A percentile compares a stretch with the other conserved stretches of the same genome.
phyloP scores from a whole-genome alignment of 2,113 vertebrate species.

The Malurus alboscapulatus region DNA sequence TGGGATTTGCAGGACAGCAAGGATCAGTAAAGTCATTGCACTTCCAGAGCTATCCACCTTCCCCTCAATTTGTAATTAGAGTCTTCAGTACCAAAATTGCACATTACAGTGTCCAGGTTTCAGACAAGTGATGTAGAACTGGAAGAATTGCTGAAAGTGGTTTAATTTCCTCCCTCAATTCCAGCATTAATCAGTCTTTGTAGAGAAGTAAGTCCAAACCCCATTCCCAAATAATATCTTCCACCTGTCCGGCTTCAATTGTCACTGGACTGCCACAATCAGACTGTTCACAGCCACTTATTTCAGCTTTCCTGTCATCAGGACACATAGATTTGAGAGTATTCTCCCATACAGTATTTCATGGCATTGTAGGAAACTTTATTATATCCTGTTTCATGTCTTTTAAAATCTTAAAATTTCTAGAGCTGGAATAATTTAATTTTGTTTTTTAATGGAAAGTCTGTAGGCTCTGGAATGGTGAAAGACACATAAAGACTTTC shows the following conservation, averaged over 20 bases:
- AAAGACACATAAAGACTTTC: conserved; percentile 8
- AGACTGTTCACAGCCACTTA: not conserved
- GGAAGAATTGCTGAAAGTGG: not conserved
- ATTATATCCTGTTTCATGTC: not conserved
- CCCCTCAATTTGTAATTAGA: not conserved
- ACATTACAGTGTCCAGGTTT: not conserved
- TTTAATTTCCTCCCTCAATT: not conserved
- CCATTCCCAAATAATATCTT: not conserved
- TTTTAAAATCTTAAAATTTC: not conserved
- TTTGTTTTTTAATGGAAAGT: conserved; percentile 43
- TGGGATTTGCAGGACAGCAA: not conserved
- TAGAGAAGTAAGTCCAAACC: not conserved
- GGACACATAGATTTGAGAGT: not conserved
- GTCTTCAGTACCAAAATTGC: not conserved
- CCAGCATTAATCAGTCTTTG: not conserved
- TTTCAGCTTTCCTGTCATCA: not conserved
- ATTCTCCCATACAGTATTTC: not conserved
- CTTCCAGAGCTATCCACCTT: not conserved
- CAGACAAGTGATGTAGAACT: not conserved
- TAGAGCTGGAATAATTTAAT: not conserved
- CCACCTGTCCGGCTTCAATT: not conserved
- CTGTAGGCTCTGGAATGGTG: conserved; percentile 17
- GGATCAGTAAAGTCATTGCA: not conserved
- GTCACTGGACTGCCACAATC: not conserved
- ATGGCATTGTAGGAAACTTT: accelerated